A percentile compares a stretch with the other conserved stretches of the same genome.
These are phyloP conservation scores for Conistra vaccinii DNA, from an alignment of 2,888 invertebrate genomes.

Conservation along the genomic window DNA sequence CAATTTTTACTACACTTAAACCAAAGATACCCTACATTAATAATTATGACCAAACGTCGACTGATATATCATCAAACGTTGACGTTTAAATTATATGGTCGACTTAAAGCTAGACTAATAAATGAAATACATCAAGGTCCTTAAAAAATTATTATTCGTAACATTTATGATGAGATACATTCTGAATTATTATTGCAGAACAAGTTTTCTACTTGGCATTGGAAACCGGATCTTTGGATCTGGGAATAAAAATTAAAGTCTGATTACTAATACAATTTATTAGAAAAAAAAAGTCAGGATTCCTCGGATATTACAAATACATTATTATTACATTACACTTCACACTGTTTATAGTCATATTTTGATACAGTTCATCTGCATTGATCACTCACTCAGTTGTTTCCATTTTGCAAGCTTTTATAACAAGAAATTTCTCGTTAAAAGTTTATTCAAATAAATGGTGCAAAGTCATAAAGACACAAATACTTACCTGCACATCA, in stretches of 20 bases:
- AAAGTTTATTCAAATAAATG: slow-evolving; percentile 60
- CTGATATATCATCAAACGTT: too few species aligned
- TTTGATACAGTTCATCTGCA: slow-evolving; percentile 74
- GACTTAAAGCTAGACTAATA: slow-evolving; percentile 27
- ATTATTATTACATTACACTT: slow-evolving; percentile 78
- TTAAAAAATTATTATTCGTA: slow-evolving; percentile 53
- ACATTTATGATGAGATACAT: slow-evolving; percentile 18
- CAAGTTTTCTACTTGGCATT: slow-evolving; percentile 68
- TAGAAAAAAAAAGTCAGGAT: slow-evolving; percentile 73
- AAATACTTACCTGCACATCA: slow-evolving; percentile 74
- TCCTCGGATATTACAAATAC: slow-evolving; percentile 73
- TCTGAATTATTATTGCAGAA: slow-evolving; percentile 26
- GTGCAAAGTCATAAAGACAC: slow-evolving; percentile 55
- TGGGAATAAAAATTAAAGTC: slow-evolving; percentile 81
- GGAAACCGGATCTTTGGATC: slow-evolving; percentile 86
- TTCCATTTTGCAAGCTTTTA: slow-evolving; percentile 89
- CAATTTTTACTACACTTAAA: too few species aligned
- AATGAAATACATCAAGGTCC: slow-evolving; percentile 47
- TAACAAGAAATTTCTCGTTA: slow-evolving; percentile 83
- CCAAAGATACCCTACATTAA: too few species aligned
- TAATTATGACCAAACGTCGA: too few species aligned
- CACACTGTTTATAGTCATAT: slow-evolving; percentile 78
- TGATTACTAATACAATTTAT: slow-evolving; percentile 82
- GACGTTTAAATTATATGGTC: too few species aligned
- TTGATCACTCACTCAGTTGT: slow-evolving; percentile 83